phyloP scores from a whole-genome alignment of 2,113 vertebrate genomes.

The Lipophrys pholis region DNA sequence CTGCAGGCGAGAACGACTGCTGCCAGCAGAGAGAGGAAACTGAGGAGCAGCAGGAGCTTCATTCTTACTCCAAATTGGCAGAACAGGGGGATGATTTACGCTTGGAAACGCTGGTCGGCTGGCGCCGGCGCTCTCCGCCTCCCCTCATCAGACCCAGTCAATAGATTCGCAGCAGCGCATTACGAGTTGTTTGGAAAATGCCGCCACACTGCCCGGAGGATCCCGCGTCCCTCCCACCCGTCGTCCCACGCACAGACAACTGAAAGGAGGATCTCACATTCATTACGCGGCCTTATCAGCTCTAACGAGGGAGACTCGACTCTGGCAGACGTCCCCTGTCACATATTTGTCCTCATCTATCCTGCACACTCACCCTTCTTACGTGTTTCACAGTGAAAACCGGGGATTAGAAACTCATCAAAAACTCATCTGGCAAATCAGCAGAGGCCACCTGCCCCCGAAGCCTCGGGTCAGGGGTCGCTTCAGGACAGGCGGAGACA shows the following conservation, averaged over 20 bases:
- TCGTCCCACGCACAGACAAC: slow-evolving; percentile 19
- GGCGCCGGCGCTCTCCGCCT: slow-evolving; percentile 10
- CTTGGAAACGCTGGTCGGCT: slow-evolving; percentile 19
- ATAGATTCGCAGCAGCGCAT: slow-evolving; percentile 20
- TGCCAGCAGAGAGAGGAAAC: slow-evolving; percentile 33
- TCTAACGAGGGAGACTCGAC: slow-evolving; percentile 38
- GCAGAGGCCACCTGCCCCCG: not conserved
- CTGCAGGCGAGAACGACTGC: slow-evolving; percentile 29
- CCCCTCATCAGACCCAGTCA: slow-evolving; percentile 31
- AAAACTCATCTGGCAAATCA: not conserved
- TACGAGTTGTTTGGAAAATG: slow-evolving; percentile 29
- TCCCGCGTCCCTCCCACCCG: slow-evolving; percentile 9
- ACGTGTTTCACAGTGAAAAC: slow-evolving; percentile 8
- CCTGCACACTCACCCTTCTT: not conserved
- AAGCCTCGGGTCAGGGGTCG: not conserved
- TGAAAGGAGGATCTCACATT: slow-evolving; percentile 35
- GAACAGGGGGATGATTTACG: slow-evolving; percentile 37
- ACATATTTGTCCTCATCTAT: slow-evolving; percentile 29
- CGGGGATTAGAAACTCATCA: not conserved
- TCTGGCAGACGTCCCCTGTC: slow-evolving; percentile 26
- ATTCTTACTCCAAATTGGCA: slow-evolving; percentile 59
- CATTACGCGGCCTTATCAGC: slow-evolving; percentile 45
- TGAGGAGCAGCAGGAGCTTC: slow-evolving; percentile 41
- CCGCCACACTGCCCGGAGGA: slow-evolving; percentile 31
- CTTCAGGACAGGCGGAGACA: not conserved